Base-by-base conservation (phyloP, 2,797 vertebrate species). In the Thalassophryne amazonica region DNA sequence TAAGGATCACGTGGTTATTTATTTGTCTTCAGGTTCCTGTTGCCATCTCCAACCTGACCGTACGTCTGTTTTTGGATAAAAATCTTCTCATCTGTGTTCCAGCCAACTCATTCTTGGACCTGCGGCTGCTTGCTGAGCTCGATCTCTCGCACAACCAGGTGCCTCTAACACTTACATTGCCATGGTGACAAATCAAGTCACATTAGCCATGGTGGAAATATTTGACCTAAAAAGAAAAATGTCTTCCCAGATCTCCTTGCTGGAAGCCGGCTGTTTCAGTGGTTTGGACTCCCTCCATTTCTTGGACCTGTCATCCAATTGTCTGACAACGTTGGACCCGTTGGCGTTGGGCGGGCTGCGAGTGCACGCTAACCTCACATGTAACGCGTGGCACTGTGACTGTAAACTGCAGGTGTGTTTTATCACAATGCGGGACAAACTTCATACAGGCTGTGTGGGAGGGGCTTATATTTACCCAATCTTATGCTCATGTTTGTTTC, bases 341-440 rank as follows among this genome's bases (percentile, higher is more conserved):
- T 28, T n/a, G 1, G 65, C 29, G 7, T 35, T 77, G 0, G 23
- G 27, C 0, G 39, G 47, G 10, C 54, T 77, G 28, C 39, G 19
- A 9, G 43, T 50, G 20, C 34, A 21, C 2, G 45, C 61, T 46
- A 73, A 70, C 47, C 65, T 73, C 23, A 70, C 46, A 2, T 42
- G 63, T 20, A 77, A 77, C 37, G 75, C 49, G 14, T 78, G 74
- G 74, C 74, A 73, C 65, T 78, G 74, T 13, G 60, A 74, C 60
- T 70, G 67, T 41, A 49, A 43, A 13, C 70, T 61, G 30, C 67
- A 73, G 49, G 74, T 74, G 30, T 41, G 62, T 13, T 13, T 3
- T 15, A 8, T 33, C n/a, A n/a, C n/a, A n/a, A n/a, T n/a, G n/a
- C n/a, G n/a, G n/a, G n/a, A n/a, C n/a, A n/a, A n/a, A n/a, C n/a